Percentiles rank a stretch among this genome's conserved stretches.
These are phyloP conservation scores for Cistogaster globosa DNA, from an alignment of 2,888 invertebrate genomes.

Conservation along the genomic window DNA sequence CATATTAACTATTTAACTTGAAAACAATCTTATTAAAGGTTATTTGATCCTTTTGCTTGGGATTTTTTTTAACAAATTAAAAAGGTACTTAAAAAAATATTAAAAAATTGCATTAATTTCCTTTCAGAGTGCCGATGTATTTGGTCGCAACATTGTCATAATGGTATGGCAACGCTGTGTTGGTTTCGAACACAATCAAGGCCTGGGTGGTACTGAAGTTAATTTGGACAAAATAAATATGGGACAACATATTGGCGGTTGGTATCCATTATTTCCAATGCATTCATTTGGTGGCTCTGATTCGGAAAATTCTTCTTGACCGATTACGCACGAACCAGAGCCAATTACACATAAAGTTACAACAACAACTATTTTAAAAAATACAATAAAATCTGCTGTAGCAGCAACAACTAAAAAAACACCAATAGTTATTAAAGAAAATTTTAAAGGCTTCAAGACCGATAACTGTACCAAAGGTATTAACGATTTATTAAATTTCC, in stretches of 20 bases:
- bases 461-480: conserved; percentile 54
- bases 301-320: conserved; percentile 83
- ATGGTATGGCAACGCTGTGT: conserved; percentile 97
- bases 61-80: too few species aligned
- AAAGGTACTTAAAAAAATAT: too few species aligned
- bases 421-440: conserved; percentile 67
- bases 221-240: conserved; percentile 90
- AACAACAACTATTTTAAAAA: conserved; percentile 44
- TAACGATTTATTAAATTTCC: conserved; percentile 49
- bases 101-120: conserved; percentile 2
- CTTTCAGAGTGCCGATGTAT: conserved; percentile 87
- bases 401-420: conserved; percentile 49
- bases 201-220: conserved; percentile 93
- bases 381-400: conserved; percentile 72
- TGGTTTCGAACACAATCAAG: conserved; percentile 92
- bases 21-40: too few species aligned
- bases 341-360: conserved; percentile 54
- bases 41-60: too few species aligned
- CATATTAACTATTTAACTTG: too few species aligned
- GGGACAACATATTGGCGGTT: conserved; percentile 91
- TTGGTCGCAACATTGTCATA: conserved; percentile 92
- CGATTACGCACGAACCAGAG: conserved; percentile 77
- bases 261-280: conserved; percentile 96
- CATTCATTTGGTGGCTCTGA: conserved; percentile 90
- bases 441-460: conserved; percentile 47